A percentile compares a stretch with the other conserved stretches of the same genome.
phyloP scores from a whole-genome alignment of 2,113 vertebrate genomes.

The Sylvia atricapilla region DNA sequence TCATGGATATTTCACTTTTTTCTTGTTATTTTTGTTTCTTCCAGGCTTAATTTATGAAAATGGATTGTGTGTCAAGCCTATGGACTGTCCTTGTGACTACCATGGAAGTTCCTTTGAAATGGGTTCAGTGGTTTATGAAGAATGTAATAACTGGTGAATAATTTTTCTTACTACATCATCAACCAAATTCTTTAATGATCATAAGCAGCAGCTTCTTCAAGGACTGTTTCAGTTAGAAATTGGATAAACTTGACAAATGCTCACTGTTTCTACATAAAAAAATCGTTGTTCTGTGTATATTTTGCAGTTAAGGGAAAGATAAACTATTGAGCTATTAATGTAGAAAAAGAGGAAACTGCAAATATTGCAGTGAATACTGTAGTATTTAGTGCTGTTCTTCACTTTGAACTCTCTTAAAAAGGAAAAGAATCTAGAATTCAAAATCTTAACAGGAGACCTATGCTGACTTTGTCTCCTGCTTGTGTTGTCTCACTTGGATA shows the following conservation, averaged over 20 bases:
- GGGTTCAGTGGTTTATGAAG: slow-evolving; percentile 87
- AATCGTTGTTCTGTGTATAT: accelerated
- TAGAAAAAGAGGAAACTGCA: background rate
- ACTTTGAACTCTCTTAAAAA: background rate
- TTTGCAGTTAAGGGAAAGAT: background rate
- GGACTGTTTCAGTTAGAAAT: background rate
- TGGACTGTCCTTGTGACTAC: slow-evolving; percentile 91
- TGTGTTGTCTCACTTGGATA: background rate
- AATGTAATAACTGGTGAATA: slow-evolving; percentile 91
- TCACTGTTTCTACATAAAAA: background rate
- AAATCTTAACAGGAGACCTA: background rate
- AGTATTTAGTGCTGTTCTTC: background rate
- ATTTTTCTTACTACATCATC: background rate
- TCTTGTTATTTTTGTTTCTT: background rate
- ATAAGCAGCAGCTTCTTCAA: background rate
- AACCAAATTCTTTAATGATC: background rate
- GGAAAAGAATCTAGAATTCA: background rate
- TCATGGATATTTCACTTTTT: background rate
- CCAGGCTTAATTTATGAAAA: slow-evolving; percentile 89
- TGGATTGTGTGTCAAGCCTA: slow-evolving; percentile 80
- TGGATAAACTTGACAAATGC: background rate
- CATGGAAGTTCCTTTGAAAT: slow-evolving; percentile 79
- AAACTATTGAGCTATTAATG: background rate
- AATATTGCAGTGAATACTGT: background rate
- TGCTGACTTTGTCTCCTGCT: background rate